These are phyloP conservation scores for Alcedo quadribrachys DNA, from an alignment of 2,797 vertebrate species.

Conservation along the genomic window DNA sequence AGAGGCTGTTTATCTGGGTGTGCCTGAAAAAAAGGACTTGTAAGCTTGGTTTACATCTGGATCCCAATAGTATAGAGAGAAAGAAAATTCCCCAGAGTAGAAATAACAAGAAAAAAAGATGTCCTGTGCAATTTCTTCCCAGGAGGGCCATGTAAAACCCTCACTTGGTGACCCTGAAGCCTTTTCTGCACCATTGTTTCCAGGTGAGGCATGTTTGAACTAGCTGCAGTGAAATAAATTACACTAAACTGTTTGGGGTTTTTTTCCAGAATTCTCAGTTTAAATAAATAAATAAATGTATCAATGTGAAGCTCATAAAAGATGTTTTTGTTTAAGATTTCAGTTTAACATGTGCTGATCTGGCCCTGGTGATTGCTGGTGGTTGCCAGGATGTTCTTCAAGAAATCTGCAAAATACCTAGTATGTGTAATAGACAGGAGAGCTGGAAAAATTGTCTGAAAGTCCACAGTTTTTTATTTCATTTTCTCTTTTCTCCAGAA, in stretches of 20 bases:
- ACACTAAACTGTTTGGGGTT: neutral
- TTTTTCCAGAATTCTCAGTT: neutral
- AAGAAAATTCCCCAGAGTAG: neutral
- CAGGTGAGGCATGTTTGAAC: neutral
- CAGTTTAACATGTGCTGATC: slow-evolving; percentile 61
- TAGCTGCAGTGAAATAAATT: neutral
- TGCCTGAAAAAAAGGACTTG: neutral
- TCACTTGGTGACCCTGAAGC: neutral
- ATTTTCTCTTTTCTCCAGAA: slow-evolving; percentile 34
- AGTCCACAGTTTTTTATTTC: slow-evolving; percentile 46
- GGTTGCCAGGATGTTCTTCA: slow-evolving; percentile 64
- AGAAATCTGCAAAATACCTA: slow-evolving; percentile 69
- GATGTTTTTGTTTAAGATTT: slow-evolving; percentile 64
- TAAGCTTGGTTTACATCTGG: neutral
- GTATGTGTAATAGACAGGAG: slow-evolving; percentile 57
- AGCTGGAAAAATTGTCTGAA: slow-evolving; percentile 49
- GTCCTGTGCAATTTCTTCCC: neutral
- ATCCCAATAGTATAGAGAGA: neutral
- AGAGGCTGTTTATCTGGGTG: neutral
- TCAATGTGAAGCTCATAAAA: slow-evolving; percentile 27
- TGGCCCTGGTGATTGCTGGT: slow-evolving; percentile 62
- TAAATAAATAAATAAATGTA: neutral
- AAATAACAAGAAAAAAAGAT: neutral
- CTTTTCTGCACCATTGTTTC: neutral
- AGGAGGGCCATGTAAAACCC: neutral